A percentile compares a stretch with the other conserved stretches of the same genome.
phyloP scores from a whole-genome alignment of 1,140 invertebrate species.

The Euwallacea fornicatus region DNA sequence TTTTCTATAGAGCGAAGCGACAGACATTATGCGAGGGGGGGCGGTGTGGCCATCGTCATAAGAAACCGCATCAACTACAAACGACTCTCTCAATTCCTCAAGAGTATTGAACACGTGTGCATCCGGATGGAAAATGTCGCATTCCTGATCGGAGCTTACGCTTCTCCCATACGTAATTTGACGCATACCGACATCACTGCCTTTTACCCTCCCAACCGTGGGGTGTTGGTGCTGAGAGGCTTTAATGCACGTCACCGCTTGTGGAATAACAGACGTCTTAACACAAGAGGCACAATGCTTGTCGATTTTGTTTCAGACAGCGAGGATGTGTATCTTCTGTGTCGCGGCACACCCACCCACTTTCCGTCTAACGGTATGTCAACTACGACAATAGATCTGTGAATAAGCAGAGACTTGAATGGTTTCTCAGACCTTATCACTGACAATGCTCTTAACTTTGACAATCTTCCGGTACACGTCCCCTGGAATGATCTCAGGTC shows the following conservation, averaged over 20 bases:
- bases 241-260: neutral
- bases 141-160: neutral
- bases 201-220: neutral
- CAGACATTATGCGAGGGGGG: neutral
- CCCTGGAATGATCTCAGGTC: neutral
- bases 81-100: neutral
- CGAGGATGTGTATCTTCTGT: neutral
- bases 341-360: too few species aligned
- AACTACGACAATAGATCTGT: neutral
- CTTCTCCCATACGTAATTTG: neutral
- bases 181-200: neutral
- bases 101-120: neutral
- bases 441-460: constrained; percentile 8
- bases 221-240: neutral
- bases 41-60: neutral
- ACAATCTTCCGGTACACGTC: neutral
- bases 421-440: neutral
- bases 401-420: neutral
- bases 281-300: neutral
- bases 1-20: neutral
- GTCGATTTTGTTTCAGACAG: neutral
- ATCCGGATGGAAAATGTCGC: neutral
- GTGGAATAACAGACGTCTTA: constrained; percentile 3
- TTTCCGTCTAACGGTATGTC: constrained; percentile 3
- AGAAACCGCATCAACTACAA: neutral